Percentiles rank a stretch among this genome's conserved stretches.
Evolutionary conservation across 2,888 invertebrate species (phyloP).

Genomic region (Tridacna crocea): DNA sequence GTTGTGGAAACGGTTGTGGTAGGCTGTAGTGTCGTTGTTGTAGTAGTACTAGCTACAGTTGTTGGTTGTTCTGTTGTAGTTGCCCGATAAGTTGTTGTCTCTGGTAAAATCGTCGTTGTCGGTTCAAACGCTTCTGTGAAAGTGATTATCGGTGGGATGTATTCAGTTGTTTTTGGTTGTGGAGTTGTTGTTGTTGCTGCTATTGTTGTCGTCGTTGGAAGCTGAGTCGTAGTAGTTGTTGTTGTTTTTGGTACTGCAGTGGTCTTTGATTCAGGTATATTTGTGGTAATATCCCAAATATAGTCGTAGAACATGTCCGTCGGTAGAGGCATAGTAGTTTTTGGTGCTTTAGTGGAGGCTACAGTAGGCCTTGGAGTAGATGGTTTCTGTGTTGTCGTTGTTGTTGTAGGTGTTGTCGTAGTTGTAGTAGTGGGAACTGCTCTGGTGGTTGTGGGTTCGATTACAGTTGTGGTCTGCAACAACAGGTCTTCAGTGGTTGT

Average conservation of each 20-base stretch:
- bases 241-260: constrained; percentile 16
- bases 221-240: constrained; percentile 11
- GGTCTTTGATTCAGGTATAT: constrained; percentile 16
- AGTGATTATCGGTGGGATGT: background rate
- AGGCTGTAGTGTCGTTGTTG: constrained; percentile 6
- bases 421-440: constrained; percentile 22
- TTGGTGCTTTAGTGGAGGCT: constrained; percentile 19
- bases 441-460: constrained; percentile 31
- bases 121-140: constrained; percentile 7
- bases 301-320: constrained; percentile 17
- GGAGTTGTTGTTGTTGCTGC: constrained; percentile 27
- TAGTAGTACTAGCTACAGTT: constrained; percentile 16
- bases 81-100: background rate
- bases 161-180: constrained; percentile 4
- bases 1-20: constrained; percentile 18
- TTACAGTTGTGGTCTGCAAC: constrained; percentile 25
- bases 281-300: constrained; percentile 14
- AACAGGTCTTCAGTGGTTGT: constrained; percentile 30
- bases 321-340: constrained; percentile 10
- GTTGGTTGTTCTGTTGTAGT: constrained; percentile 17
- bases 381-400: constrained; percentile 23
- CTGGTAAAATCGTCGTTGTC: background rate
- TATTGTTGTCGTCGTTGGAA: constrained; percentile 29
- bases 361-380: constrained; percentile 25
- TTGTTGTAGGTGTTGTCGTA: constrained; percentile 24